Conservation (phyloP, 2,797 vertebrate genomes). For the Trachurus trachurus region DNA sequence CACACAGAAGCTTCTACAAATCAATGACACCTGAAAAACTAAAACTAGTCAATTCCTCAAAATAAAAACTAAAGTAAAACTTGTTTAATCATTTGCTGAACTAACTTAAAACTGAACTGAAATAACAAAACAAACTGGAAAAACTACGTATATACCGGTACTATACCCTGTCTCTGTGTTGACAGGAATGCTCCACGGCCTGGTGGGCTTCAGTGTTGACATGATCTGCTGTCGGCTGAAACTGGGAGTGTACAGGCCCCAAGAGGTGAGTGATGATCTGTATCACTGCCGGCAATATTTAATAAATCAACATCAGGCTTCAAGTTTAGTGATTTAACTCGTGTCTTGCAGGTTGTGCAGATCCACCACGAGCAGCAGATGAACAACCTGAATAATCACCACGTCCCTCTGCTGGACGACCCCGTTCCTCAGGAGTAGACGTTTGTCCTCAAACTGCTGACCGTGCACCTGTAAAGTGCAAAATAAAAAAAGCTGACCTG, state of each 20-base stretch:
- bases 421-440: conserved; percentile 83
- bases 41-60: no score
- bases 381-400: conserved; percentile 89
- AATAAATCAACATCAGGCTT: no score
- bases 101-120: no score
- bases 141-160: no score
- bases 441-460: not conserved
- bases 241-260: conserved; percentile 84
- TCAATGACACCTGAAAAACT: no score
- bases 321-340: no score
- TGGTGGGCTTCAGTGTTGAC: conserved; percentile 92
- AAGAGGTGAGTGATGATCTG: conserved; percentile 59
- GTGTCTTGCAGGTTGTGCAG: conserved; percentile 77
- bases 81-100: no score
- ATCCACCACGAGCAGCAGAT: conserved; percentile 83
- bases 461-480: not conserved
- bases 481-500: not conserved
- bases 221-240: conserved; percentile 92
- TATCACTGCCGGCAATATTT: not conserved
- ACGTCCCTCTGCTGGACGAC: conserved; percentile 84
- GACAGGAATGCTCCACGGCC: conserved; percentile 92
- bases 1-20: no score
- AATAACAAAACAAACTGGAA: no score
- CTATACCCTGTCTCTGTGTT: no score
- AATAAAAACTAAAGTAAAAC: no score